Base-by-base conservation (phyloP, 2,888 invertebrate species). In the Seladonia tumulorum region DNA sequence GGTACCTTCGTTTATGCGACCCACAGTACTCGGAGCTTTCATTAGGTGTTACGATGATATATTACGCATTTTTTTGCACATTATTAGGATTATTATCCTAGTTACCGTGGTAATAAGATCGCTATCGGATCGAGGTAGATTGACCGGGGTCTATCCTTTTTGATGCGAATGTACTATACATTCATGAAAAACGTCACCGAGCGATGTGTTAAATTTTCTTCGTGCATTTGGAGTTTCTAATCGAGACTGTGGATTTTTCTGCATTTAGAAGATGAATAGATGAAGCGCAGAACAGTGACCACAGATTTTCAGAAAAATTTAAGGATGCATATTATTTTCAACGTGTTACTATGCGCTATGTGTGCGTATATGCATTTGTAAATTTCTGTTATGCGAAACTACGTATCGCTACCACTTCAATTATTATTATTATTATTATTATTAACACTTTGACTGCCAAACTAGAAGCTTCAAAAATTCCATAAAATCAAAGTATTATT, bases 11-110 rank as follows among this genome's bases (percentile, higher is more conserved):
- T 25, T 63, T 66, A 53, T 60, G 18, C 29, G 22, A 66, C 18
- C 5, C 22, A 25, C 25, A 53, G 25, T 39, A 29, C 57, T 82
- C 47, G 29, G 18, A 66, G 18, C 29, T 66, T 66, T 35, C 66
- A 66, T 66, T 35, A 66, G 35, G 66, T 66, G 66, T 66, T 35
- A 66, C 18, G 66, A 66, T 35, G 66, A 66, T 66, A 66, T 66
- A 35, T 29, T 35, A 8, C 66, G 8, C 8, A 35, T 35, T 66
- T 35, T 66, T 66, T 66, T 18, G 8, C 66, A 0, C 35, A 29
- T 63, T 63, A 63, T 63, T 60, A 29, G 16, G 25, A 29, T 29
- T 25, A 63, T 63, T 63, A 63, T 63, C 16, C 63, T 29, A 63
- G 63, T 63, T 29, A 29, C 14, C 1, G 63, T 29, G 63, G 29